Percentiles rank a stretch among this genome's conserved stretches.
Evolutionary conservation across 2,113 vertebrate genomes (phyloP).

Genomic region (Menura novaehollandiae): DNA sequence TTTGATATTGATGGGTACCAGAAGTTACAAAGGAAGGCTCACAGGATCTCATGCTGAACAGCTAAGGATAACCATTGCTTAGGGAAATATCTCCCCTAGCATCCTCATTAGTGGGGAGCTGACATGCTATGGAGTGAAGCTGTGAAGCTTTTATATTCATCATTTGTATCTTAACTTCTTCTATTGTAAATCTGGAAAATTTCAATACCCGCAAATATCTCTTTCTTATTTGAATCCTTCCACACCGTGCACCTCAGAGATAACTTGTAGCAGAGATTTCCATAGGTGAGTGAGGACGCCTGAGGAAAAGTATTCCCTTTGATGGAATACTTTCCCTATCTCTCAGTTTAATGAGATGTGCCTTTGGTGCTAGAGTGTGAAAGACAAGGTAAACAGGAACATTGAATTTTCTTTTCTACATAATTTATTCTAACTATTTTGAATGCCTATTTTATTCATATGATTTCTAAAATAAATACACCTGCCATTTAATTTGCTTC

Average conservation of each 20-base stretch:
- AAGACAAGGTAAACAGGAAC: conserved; percentile 51
- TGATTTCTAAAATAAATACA: conserved; percentile 50
- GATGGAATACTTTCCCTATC: conserved; percentile 6
- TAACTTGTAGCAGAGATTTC: conserved; percentile 18
- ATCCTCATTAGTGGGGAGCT: neutral
- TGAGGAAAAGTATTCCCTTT: conserved; percentile 31
- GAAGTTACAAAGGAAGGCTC: neutral
- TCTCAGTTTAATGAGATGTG: conserved; percentile 29
- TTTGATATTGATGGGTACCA: neutral
- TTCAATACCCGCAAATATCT: conserved; percentile 3
- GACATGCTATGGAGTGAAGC: neutral
- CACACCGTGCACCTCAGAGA: neutral
- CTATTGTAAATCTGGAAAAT: neutral
- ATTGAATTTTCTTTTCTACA: conserved; percentile 1
- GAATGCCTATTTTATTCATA: conserved; percentile 10
- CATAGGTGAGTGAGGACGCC: conserved; percentile 13
- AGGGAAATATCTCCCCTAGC: neutral
- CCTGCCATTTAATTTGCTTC: conserved; percentile 22
- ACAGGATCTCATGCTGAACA: neutral
- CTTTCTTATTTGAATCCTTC: neutral
- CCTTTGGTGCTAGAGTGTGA: conserved; percentile 34
- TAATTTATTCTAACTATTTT: conserved; percentile 49
- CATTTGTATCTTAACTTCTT: neutral
- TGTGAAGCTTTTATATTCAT: neutral
- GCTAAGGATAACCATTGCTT: neutral